A percentile compares a stretch with the other conserved stretches of the same genome.
Evolutionary conservation across 2,113 vertebrate genomes (phyloP).

Genomic region (Phodopus roborovskii): DNA sequence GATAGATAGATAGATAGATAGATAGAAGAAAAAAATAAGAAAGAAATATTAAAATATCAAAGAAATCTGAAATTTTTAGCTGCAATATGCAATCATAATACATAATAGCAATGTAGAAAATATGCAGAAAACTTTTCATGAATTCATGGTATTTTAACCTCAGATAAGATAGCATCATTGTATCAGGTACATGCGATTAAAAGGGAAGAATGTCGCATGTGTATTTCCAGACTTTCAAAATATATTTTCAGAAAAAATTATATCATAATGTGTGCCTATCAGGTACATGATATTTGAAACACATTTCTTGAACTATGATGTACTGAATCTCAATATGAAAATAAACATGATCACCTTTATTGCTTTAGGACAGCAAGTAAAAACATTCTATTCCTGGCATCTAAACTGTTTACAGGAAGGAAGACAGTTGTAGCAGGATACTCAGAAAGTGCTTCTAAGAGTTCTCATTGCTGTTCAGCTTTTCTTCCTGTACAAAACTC

Average conservation of each 20-base stretch:
- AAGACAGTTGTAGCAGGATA: neutral
- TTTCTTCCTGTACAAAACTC: constrained; percentile 30
- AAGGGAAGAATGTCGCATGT: neutral
- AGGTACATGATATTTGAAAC: neutral
- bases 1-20: neutral
- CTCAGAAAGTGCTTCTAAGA: neutral
- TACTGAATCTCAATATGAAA: neutral
- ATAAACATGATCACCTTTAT: neutral
- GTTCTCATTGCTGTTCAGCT: neutral
- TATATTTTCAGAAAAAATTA: constrained; percentile 1
- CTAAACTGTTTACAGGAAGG: neutral
- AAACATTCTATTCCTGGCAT: neutral
- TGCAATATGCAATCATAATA: neutral
- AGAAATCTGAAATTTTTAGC: neutral
- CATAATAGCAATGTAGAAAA: neutral
- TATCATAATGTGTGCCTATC: neutral
- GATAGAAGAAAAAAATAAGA: neutral
- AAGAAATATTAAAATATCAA: neutral
- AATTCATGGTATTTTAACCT: neutral
- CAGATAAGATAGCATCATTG: neutral
- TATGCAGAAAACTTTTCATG: neutral
- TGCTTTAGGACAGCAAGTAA: neutral
- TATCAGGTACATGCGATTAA: neutral
- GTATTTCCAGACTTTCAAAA: neutral
- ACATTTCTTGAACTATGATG: neutral